These are phyloP conservation scores for Buceros bicornis DNA, from an alignment of 2,797 vertebrate species.

Conservation along the genomic window DNA sequence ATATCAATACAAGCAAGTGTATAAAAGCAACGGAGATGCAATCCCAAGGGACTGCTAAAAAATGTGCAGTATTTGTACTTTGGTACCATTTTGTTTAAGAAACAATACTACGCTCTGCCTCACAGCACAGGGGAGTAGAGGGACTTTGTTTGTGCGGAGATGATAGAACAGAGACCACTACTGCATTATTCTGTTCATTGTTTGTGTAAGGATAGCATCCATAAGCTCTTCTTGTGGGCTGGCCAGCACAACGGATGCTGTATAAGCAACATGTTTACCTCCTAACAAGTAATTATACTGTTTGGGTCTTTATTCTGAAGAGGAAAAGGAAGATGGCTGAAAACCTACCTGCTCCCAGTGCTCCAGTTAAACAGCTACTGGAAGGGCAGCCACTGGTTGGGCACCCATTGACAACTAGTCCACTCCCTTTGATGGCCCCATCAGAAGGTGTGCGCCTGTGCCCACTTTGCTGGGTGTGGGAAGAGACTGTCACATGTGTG, in stretches of 20 bases:
- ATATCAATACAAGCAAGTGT: not conserved
- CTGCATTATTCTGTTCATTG: not conserved
- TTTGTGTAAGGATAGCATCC: not conserved
- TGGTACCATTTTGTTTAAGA: not conserved
- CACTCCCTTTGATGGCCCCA: conserved; percentile 90
- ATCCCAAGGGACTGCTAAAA: not conserved
- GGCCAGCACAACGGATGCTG: not conserved
- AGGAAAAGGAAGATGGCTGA: not conserved
- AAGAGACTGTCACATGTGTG: conserved; percentile 89
- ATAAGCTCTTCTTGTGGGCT: not conserved
- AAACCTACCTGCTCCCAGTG: conserved; percentile 80
- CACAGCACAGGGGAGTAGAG: not conserved
- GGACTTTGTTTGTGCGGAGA: not conserved
- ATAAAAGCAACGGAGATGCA: not conserved
- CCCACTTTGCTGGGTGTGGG: conserved; percentile 76
- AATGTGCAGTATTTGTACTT: not conserved
- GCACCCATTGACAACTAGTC: conserved; percentile 74
- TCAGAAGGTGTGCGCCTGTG: conserved; percentile 94
- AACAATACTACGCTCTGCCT: not conserved
- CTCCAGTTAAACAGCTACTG: conserved; percentile 79
- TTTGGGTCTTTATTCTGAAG: not conserved
- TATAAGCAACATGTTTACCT: not conserved
- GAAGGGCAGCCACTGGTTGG: conserved; percentile 80
- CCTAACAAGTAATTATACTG: not conserved
- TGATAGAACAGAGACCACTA: not conserved